Evolutionary conservation across 2,797 vertebrate species (phyloP).

Genomic region (Nyctalus aviator): DNA sequence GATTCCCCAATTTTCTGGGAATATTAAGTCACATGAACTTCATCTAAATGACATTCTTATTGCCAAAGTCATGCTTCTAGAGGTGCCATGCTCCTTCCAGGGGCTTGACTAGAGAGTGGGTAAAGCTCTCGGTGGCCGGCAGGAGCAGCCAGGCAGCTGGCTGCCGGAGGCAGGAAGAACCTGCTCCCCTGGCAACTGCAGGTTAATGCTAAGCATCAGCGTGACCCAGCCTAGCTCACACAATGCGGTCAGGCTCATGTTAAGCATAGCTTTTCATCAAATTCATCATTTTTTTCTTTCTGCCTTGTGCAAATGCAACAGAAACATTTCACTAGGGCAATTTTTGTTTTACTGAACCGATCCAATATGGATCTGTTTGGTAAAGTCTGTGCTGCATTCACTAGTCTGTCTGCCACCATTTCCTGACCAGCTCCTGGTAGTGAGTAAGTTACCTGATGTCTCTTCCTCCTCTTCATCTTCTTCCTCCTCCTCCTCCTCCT

Average conservation of each 20-base stretch:
- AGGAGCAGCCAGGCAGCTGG: not conserved
- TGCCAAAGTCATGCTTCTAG: not conserved
- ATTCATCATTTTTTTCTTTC: not conserved
- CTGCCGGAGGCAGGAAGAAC: too few species aligned
- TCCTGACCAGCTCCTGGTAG: not conserved
- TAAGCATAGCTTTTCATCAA: not conserved
- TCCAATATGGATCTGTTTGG: not conserved
- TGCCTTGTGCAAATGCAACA: not conserved
- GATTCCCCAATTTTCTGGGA: not conserved
- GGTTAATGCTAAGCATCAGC: not conserved
- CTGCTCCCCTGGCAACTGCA: rapidly evolving
- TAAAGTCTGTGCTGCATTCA: not conserved
- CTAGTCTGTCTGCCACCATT: not conserved
- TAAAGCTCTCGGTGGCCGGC: not conserved
- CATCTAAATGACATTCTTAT: not conserved
- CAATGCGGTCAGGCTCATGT: not conserved
- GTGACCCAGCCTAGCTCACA: not conserved
- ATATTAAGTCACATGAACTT: not conserved
- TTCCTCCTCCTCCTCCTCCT: conserved; percentile 83
- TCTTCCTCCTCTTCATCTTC: conserved; percentile 90
- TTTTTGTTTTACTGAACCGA: not conserved
- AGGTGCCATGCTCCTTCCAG: not conserved
- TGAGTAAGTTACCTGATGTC: conserved; percentile 90
- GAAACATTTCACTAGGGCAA: not conserved
- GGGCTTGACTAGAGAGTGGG: not conserved